Conservation (phyloP, 2,797 vertebrate genomes). For the Florisuga fusca region DNA sequence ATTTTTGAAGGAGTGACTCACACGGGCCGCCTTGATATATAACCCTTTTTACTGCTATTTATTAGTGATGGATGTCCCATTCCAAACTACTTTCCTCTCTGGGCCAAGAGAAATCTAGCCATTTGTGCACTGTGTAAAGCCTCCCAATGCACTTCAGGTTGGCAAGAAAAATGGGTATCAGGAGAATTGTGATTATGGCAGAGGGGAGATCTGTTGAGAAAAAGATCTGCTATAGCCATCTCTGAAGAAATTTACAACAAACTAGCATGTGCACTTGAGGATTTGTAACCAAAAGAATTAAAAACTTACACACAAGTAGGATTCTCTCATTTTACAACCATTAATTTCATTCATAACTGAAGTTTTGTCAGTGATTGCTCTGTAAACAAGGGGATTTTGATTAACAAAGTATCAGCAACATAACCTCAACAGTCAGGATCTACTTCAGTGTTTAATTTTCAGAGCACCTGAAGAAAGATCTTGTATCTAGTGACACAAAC, state of each 20-base stretch:
- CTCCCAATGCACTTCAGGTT: neutral
- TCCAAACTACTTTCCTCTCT: neutral
- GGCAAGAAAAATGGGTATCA: neutral
- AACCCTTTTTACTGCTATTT: neutral
- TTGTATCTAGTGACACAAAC: neutral
- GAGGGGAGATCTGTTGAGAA: neutral
- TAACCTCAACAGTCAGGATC: neutral
- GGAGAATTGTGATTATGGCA: neutral
- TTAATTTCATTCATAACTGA: neutral
- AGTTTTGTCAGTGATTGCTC: neutral
- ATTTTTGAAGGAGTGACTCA: neutral
- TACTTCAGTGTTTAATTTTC: neutral
- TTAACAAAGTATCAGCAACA: neutral
- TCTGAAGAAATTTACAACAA: neutral
- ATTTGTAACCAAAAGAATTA: neutral
- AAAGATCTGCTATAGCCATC: neutral
- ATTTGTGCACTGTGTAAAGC: neutral
- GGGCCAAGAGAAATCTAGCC: neutral
- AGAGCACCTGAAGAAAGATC: neutral
- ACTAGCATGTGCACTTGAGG: neutral
- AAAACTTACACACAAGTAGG: neutral
- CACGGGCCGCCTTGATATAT: neutral
- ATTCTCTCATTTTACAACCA: neutral
- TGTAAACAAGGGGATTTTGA: neutral
- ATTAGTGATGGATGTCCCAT: neutral